A percentile compares a stretch with the other conserved stretches of the same genome.
Evolutionary conservation across 2,797 vertebrate genomes (phyloP).

Genomic region (Bryconaethiops microstoma): DNA sequence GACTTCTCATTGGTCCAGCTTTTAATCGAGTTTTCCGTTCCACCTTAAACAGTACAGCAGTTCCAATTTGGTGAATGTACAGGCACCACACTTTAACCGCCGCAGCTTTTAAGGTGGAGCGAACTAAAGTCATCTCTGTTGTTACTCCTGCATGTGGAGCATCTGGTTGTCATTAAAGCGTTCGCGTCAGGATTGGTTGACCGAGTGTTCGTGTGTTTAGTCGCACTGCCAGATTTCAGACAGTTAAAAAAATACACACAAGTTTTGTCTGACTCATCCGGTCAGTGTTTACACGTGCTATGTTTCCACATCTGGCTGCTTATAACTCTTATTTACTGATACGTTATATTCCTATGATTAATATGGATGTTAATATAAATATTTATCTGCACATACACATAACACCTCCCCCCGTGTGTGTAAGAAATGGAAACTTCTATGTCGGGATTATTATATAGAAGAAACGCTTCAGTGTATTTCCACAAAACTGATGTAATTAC

Average conservation of each 20-base stretch:
- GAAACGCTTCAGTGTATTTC: conserved; percentile 59
- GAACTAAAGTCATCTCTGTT: not conserved
- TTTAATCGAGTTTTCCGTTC: no score
- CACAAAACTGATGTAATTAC: conserved; percentile 29
- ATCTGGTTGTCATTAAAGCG: conserved; percentile 91
- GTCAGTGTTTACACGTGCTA: conserved; percentile 56
- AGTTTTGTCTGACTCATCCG: conserved; percentile 41
- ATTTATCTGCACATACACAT: no score
- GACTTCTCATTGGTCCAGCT: no score
- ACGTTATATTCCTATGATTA: no score
- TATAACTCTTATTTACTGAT: no score
- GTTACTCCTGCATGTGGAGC: conserved; percentile 68
- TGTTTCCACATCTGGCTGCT: conserved; percentile 20
- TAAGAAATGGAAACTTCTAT: conserved; percentile 55
- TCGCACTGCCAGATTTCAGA: conserved; percentile 69
- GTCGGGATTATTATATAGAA: conserved; percentile 56
- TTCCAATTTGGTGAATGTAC: no score
- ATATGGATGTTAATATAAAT: no score
- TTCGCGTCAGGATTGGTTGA: conserved; percentile 79
- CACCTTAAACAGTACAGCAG: no score
- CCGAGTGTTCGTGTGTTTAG: conserved; percentile 81
- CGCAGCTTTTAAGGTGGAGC: no score
- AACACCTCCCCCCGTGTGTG: no score
- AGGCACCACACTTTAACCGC: no score
- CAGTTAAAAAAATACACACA: conserved; percentile 26